Evolutionary conservation across 2,113 vertebrate genomes (phyloP).

Genomic region (Pseudorectes ferrugineus): DNA sequence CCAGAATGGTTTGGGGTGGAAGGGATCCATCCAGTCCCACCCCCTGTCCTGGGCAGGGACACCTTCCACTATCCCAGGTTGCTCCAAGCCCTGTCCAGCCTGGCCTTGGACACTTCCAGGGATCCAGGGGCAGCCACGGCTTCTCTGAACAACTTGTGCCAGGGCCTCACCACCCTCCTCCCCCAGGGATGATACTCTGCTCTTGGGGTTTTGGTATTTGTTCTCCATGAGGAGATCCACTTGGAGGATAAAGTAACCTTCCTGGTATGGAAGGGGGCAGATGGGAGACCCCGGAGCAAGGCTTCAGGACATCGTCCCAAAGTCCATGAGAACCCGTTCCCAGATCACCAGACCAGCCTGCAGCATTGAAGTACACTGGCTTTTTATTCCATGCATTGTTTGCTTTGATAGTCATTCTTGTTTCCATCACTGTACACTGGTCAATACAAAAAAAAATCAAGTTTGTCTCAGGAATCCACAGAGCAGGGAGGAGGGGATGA

Average conservation of each 20-base stretch:
- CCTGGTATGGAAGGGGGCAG: neutral
- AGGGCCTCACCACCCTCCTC: neutral
- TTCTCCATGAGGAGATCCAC: neutral
- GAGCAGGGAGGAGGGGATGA: constrained; percentile 25
- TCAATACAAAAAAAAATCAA: constrained; percentile 72
- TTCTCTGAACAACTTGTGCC: rapidly evolving
- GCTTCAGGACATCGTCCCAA: neutral
- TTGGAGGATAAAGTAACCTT: neutral
- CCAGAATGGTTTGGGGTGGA: neutral
- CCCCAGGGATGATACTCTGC: too few relatives aligned
- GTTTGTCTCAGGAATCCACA: constrained; percentile 50
- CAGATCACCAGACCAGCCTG: constrained; percentile 43
- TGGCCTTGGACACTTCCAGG: neutral
- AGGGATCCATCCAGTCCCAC: neutral
- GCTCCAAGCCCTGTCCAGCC: neutral
- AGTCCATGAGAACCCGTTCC: neutral
- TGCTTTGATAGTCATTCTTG: constrained; percentile 86
- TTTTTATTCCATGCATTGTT: constrained; percentile 96
- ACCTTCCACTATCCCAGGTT: neutral
- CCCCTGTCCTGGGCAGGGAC: neutral
- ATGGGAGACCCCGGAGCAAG: neutral
- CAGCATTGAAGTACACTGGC: constrained; percentile 84
- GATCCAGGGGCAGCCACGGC: neutral
- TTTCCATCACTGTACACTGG: constrained; percentile 82
- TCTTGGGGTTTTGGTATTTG: neutral